Evolutionary conservation across 1,140 invertebrate genomes (phyloP).

Genomic region (Mylabris phalerata): DNA sequence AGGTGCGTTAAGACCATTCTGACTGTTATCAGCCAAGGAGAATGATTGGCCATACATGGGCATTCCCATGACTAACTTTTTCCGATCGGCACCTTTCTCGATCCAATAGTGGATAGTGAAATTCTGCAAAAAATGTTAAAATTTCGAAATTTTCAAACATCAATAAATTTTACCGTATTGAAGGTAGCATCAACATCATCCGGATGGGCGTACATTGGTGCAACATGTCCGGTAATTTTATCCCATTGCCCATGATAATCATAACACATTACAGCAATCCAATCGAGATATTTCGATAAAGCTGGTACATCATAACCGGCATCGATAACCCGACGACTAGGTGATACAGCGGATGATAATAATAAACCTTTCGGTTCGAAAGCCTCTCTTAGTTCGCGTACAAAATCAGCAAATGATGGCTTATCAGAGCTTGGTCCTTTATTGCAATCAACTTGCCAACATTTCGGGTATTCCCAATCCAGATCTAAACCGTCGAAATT

Average conservation of each 20-base stretch:
- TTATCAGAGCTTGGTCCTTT: slow-evolving; percentile 53
- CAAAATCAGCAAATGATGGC: slow-evolving; percentile 46
- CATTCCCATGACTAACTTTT: slow-evolving; percentile 74
- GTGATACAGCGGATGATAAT: slow-evolving; percentile 53
- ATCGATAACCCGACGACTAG: slow-evolving; percentile 48
- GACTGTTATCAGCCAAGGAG: slow-evolving; percentile 54
- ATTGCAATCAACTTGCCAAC: slow-evolving; percentile 58
- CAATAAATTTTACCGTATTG: slow-evolving; percentile 54
- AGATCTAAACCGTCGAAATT: slow-evolving; percentile 65
- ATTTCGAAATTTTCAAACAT: neutral
- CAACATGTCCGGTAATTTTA: slow-evolving; percentile 79
- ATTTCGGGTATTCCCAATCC: slow-evolving; percentile 71
- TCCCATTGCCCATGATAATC: slow-evolving; percentile 90
- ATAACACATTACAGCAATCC: slow-evolving; percentile 87
- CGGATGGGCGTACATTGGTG: slow-evolving; percentile 69
- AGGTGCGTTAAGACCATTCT: slow-evolving; percentile 58
- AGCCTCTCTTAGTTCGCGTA: slow-evolving; percentile 49
- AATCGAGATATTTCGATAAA: slow-evolving; percentile 66
- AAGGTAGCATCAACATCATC: slow-evolving; percentile 68
- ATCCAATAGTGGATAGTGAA: slow-evolving; percentile 79
- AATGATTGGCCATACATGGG: slow-evolving; percentile 82
- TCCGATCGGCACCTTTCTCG: slow-evolving; percentile 61
- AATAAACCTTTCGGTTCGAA: slow-evolving; percentile 49
- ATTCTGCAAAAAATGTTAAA: slow-evolving; percentile 49
- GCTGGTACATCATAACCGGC: slow-evolving; percentile 66